Evolutionary conservation across 2,888 invertebrate species (phyloP).

Genomic region (Pseudoips prasinana): DNA sequence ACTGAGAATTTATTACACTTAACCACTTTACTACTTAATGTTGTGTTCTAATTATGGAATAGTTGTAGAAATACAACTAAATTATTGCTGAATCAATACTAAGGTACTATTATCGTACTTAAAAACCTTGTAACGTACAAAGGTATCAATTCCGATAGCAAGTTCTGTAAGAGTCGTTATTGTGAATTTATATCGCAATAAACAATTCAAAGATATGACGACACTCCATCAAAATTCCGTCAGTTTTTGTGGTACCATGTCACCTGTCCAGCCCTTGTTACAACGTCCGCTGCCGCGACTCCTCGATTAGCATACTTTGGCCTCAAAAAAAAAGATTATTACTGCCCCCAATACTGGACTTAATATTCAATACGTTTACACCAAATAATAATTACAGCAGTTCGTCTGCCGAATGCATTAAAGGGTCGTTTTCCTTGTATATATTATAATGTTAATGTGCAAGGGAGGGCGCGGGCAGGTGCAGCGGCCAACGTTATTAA

Average conservation of each 20-base stretch:
- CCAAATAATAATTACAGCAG: constrained; percentile 75
- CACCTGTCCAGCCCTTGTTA: constrained; percentile 59
- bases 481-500: constrained; percentile 60
- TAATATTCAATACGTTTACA: constrained; percentile 78
- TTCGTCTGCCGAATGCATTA: constrained; percentile 68
- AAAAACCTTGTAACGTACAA: too few species aligned
- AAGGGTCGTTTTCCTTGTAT: constrained; percentile 64
- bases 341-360: constrained; percentile 58
- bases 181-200: constrained; percentile 19
- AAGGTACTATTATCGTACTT: too few species aligned
- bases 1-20: too few species aligned
- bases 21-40: too few species aligned
- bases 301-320: constrained; percentile 66
- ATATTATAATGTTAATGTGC: constrained; percentile 69
- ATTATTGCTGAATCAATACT: too few species aligned
- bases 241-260: constrained; percentile 49
- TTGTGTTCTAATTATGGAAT: too few species aligned
- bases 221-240: constrained; percentile 59
- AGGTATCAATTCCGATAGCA: constrained; percentile 5
- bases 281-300: constrained; percentile 50
- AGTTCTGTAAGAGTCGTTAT: constrained; percentile 14
- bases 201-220: constrained; percentile 38
- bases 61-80: too few species aligned
- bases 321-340: constrained; percentile 63
- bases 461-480: constrained; percentile 61